Evolutionary conservation across 2,888 invertebrate genomes (phyloP), one percentile per base, ranked within the genome.

Genomic region (Pristionchus japonicus): DNA sequence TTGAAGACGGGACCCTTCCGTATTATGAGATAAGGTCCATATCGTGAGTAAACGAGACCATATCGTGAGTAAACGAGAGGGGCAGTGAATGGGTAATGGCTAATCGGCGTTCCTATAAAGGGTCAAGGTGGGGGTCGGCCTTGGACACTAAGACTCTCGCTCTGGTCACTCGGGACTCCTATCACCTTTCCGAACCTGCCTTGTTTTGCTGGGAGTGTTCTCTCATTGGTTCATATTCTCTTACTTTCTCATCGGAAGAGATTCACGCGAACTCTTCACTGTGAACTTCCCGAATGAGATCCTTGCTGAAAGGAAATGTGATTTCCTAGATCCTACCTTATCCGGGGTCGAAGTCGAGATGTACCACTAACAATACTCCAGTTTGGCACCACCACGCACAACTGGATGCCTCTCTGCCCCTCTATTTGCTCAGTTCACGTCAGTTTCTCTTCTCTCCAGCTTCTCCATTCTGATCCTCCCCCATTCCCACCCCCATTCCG

Each of bases 351-450:
- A n/a, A n/a, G n/a, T n/a, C n/a, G n/a, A n/a, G n/a, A n/a, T n/a
- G n/a, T n/a, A n/a, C n/a, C n/a, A n/a, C n/a, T n/a, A n/a, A n/a
- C n/a, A n/a, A n/a, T 43, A 77, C 77, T 77, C 77, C 77, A 77
- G 77, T 77, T 47, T 47, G 77, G 31, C 67, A 27, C 27, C n/a
- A n/a, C 40, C 74, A 34, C 27, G 0, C 77, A 43, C 77, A 43
- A 70, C 70, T 31, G 27, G 43, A 31, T 77, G 77, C 43, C 9
- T n/a, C n/a, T n/a, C n/a, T n/a, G n/a, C 34, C 15, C 40, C 1
- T 47, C n/a, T 77, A 27, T 77, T 77, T 77, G 77, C 43, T 77
- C 77, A 77, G 77, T 77, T 77, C 43, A 77, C 77, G 43, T 77
- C 47, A 77, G 77, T 77, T 77, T 77, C 43, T 47, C 13, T n/a